Percentiles rank a stretch among this genome's conserved stretches.
Conservation (phyloP, 2,888 invertebrate genomes). For the Torymus tubicola region DNA sequence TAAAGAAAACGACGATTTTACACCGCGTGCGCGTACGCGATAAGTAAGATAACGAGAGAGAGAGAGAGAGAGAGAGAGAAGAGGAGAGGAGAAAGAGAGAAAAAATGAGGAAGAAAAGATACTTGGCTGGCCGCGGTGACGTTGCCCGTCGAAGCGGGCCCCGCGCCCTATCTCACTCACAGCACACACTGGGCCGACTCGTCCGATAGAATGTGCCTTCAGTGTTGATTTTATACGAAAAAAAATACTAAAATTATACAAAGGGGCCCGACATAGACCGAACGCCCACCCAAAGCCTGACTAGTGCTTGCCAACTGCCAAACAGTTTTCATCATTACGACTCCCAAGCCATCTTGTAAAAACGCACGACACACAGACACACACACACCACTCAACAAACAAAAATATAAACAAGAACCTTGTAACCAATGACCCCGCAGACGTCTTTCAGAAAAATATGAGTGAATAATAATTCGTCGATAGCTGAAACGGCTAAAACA, state of each 20-base stretch:
- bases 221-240: conserved; percentile 92
- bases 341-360: not conserved
- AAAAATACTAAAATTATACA: conserved; percentile 86
- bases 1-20: too few species aligned
- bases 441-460: conserved; percentile 45
- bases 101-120: not conserved
- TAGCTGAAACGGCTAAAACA: not conserved
- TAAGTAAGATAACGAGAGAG: conserved; percentile 46
- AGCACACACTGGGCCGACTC: conserved; percentile 92
- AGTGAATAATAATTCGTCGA: conserved; percentile 23
- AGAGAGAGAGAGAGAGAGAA: conserved; percentile 37
- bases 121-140: conserved; percentile 69
- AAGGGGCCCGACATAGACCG: conserved; percentile 93
- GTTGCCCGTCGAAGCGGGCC: conserved; percentile 68
- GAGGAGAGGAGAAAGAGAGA: conserved; percentile 16
- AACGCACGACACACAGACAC: not conserved
- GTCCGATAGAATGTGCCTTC: conserved; percentile 97
- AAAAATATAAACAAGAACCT: not conserved
- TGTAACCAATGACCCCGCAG: conserved; percentile 42
- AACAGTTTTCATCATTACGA: conserved; percentile 45
- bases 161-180: conserved; percentile 80
- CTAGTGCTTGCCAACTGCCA: conserved; percentile 76
- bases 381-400: conserved; percentile 4
- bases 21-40: conserved; percentile 48
- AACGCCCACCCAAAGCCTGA: conserved; percentile 83